Conservation (phyloP, 1,140 invertebrate species). For the Drosophila subpulchrella region DNA sequence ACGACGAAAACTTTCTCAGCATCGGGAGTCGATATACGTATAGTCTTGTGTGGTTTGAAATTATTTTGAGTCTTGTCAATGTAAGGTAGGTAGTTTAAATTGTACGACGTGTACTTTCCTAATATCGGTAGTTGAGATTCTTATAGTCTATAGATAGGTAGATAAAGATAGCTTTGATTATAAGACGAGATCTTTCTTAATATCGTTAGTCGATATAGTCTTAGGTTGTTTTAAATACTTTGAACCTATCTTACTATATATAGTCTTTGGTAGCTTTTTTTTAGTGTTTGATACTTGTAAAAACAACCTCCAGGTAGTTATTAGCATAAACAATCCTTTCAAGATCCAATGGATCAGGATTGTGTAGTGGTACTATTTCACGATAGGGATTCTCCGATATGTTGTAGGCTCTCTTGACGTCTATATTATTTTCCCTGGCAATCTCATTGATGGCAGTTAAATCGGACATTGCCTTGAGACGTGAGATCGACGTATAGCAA, state of each 20-base stretch:
- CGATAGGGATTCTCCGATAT: slow-evolving; percentile 54
- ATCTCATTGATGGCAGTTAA: slow-evolving; percentile 17
- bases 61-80: no score
- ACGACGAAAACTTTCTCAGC: neutral
- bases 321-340: slow-evolving; percentile 53
- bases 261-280: neutral
- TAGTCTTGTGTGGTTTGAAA: neutral
- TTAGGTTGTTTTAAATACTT: neutral
- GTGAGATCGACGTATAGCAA: slow-evolving; percentile 47
- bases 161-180: neutral
- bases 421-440: slow-evolving; percentile 8
- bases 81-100: no score
- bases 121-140: no score
- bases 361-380: slow-evolving; percentile 50
- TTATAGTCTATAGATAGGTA: no score
- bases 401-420: slow-evolving; percentile 18
- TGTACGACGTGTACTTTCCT: no score
- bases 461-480: slow-evolving; percentile 18
- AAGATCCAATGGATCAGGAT: slow-evolving; percentile 17
- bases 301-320: slow-evolving; percentile 56
- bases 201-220: neutral
- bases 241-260: neutral
- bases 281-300: slow-evolving; percentile 10
- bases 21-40: neutral
- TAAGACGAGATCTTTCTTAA: neutral